A percentile compares a stretch with the other conserved stretches of the same genome.
Conservation (phyloP, 2,113 vertebrate genomes). For the Cynoglossus semilaevis region DNA sequence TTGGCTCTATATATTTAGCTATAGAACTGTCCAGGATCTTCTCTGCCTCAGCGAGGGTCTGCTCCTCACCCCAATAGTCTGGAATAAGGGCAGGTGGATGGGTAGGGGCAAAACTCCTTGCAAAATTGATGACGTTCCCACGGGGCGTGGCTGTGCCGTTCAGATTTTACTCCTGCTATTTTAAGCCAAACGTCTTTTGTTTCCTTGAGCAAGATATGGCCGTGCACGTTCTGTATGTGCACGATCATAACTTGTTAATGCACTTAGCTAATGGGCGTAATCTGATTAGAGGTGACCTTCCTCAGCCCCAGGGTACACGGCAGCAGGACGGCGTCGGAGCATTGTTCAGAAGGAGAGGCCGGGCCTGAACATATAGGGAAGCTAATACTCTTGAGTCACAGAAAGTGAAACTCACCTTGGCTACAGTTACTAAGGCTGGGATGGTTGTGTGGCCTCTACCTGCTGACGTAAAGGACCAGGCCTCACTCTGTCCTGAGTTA, state of each 20-base stretch:
- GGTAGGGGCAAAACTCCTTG: no score
- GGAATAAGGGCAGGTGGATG: no score
- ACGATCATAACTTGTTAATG: slow-evolving; percentile 49
- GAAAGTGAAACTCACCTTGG: slow-evolving; percentile 67
- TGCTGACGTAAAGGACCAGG: slow-evolving; percentile 11
- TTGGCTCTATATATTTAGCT: no score
- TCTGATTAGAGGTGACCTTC: slow-evolving; percentile 51
- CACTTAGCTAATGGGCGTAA: slow-evolving; percentile 56
- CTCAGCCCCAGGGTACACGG: slow-evolving; percentile 24
- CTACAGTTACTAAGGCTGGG: slow-evolving; percentile 51
- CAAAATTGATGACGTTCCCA: no score
- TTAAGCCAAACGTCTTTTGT: no score
- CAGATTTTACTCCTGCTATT: no score
- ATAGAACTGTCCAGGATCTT: no score
- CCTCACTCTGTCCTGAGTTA: slow-evolving; percentile 16
- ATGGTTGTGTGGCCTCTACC: slow-evolving; percentile 21
- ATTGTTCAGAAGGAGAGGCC: slow-evolving; percentile 45
- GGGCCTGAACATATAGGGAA: slow-evolving; percentile 38
- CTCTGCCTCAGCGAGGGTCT: background rate
- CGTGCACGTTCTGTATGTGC: background rate
- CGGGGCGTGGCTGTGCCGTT: no score
- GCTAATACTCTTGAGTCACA: slow-evolving; percentile 56
- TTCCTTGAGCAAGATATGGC: no score
- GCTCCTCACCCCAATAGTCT: no score
- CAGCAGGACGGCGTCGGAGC: slow-evolving; percentile 23